A percentile compares a stretch with the other conserved stretches of the same genome.
Evolutionary conservation across 1,140 invertebrate genomes (phyloP).

Genomic region (Trichogramma pretiosum): DNA sequence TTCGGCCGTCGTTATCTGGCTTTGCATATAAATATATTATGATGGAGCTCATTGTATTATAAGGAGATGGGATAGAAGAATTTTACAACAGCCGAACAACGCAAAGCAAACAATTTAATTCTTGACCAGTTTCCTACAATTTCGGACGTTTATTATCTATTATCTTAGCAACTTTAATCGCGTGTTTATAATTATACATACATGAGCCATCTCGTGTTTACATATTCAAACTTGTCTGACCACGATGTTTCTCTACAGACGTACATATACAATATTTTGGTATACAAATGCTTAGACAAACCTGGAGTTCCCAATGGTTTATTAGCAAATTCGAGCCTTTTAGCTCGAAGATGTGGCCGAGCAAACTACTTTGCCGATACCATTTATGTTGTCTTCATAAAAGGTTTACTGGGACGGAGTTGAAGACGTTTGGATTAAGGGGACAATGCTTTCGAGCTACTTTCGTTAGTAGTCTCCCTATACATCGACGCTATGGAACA

Average conservation of each 20-base stretch:
- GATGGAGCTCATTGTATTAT: no score
- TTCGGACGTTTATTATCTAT: not conserved
- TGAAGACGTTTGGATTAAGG: slow-evolving; percentile 13
- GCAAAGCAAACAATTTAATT: not conserved
- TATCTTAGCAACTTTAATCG: not conserved
- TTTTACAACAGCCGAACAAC: not conserved
- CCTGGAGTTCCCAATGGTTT: slow-evolving; percentile 10
- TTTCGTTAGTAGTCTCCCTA: no score
- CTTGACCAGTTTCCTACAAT: not conserved
- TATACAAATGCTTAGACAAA: no score
- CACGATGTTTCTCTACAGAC: no score
- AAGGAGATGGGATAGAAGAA: not conserved
- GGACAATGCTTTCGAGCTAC: slow-evolving; percentile 13
- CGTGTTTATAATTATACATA: not conserved
- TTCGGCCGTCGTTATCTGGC: no score
- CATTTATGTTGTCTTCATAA: slow-evolving; percentile 6
- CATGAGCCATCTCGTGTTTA: not conserved
- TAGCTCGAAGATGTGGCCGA: slow-evolving; percentile 11
- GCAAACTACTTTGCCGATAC: not conserved
- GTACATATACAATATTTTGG: no score
- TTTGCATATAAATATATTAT: no score
- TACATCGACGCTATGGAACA: no score
- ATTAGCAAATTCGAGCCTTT: slow-evolving; percentile 16
- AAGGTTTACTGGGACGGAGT: not conserved
- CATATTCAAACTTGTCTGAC: slow-evolving; percentile 2